Evolutionary conservation across 2,113 vertebrate species (phyloP).

Genomic region (cattle (Bos taurus)): ARS-UCD2.0 NC_037357.1:50344501-50345000

Average conservation of each 20-base stretch:
- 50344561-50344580: background rate
- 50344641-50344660: background rate
- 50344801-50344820: background rate
- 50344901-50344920: background rate
- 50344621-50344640: background rate
- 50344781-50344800: background rate
- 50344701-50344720: background rate
- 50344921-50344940: background rate
- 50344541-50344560: background rate
- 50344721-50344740: background rate
- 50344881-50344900: conserved; percentile 5
- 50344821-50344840: background rate
- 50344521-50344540: background rate
- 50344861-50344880: background rate
- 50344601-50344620: background rate
- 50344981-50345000: background rate
- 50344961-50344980: conserved; percentile 33
- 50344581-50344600: background rate
- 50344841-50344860: background rate
- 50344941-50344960: background rate
- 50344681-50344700: background rate
- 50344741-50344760: background rate
- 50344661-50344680: background rate
- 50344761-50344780: background rate
- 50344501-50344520: background rate